phyloP scores from a whole-genome alignment of 2,113 vertebrate species.

The Gallinago undulata region DNA sequence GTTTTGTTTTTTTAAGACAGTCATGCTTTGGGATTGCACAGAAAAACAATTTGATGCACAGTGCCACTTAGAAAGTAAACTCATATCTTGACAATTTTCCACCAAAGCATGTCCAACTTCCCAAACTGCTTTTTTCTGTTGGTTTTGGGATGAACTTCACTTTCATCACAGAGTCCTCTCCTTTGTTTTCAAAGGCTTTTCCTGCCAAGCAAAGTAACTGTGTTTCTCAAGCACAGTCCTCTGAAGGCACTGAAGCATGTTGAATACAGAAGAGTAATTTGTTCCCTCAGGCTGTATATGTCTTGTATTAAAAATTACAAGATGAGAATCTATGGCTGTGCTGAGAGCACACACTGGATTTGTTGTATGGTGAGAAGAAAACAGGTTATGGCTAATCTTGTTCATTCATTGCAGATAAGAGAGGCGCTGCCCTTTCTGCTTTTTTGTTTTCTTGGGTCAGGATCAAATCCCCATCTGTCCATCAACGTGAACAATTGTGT shows the following conservation, averaged over 20 bases:
- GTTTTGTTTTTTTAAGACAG: neutral
- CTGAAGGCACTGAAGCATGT: conserved; percentile 68
- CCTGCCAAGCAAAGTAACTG: conserved; percentile 51
- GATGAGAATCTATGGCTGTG: conserved; percentile 52
- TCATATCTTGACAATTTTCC: conserved; percentile 29
- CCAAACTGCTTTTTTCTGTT: conserved; percentile 36
- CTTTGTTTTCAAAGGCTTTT: conserved; percentile 60
- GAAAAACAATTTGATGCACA: neutral
- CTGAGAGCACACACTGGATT: conserved; percentile 52
- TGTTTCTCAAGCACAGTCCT: conserved; percentile 54
- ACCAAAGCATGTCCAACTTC: conserved; percentile 23
- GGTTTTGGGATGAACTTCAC: conserved; percentile 62
- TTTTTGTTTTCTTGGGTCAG: conserved; percentile 12
- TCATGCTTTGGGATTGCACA: neutral
- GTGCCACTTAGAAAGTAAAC: conserved; percentile 35
- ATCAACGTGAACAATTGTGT: conserved; percentile 60
- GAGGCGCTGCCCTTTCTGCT: conserved; percentile 24
- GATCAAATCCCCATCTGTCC: conserved; percentile 59
- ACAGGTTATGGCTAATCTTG: conserved; percentile 64
- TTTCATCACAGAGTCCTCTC: conserved; percentile 25
- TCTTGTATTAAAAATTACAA: conserved; percentile 71
- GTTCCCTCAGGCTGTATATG: conserved; percentile 67
- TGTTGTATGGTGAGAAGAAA: conserved; percentile 59
- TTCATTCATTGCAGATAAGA: conserved; percentile 54
- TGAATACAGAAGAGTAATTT: conserved; percentile 66